A percentile compares a stretch with the other conserved stretches of the same genome.
These are phyloP conservation scores for Illadopsis cleaveri DNA, from an alignment of 2,113 vertebrate species.

Conservation along the genomic window DNA sequence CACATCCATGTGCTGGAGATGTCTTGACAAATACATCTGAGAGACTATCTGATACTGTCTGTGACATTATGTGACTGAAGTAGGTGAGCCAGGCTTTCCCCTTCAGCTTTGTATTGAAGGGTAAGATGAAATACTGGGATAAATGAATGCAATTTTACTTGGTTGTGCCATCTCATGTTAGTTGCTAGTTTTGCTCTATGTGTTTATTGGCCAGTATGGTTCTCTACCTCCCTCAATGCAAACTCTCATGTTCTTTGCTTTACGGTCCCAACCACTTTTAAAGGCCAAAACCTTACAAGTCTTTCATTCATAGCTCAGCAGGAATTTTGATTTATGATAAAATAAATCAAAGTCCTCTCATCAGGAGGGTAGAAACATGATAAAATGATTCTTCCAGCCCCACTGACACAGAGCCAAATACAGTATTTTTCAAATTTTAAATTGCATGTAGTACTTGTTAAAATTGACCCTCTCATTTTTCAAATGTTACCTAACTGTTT, in stretches of 20 bases:
- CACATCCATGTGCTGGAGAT: neutral
- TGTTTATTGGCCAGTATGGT: constrained; percentile 25
- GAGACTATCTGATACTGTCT: neutral
- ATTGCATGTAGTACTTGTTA: neutral
- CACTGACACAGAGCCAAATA: neutral
- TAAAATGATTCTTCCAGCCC: constrained; percentile 34
- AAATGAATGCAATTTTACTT: neutral
- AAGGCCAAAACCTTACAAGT: constrained; percentile 54
- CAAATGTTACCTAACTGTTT: neutral
- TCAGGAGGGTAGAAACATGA: constrained; percentile 13
- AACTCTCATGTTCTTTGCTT: constrained; percentile 22
- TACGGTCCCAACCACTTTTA: neutral
- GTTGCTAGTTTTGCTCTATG: neutral
- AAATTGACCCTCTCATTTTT: constrained; percentile 14
- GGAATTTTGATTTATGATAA: constrained; percentile 46
- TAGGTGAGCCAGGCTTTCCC: neutral
- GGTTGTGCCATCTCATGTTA: neutral
- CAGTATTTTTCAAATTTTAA: constrained; percentile 40
- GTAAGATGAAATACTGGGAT: neutral
- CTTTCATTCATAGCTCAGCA: constrained; percentile 40
- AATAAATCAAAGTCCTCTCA: constrained; percentile 49
- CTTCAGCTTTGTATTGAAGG: neutral
- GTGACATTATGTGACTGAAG: neutral
- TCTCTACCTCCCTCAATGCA: neutral
- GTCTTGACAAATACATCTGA: neutral